Base-by-base conservation (phyloP, 1,140 invertebrate genomes). In the Stegodyphus dumicola region DNA sequence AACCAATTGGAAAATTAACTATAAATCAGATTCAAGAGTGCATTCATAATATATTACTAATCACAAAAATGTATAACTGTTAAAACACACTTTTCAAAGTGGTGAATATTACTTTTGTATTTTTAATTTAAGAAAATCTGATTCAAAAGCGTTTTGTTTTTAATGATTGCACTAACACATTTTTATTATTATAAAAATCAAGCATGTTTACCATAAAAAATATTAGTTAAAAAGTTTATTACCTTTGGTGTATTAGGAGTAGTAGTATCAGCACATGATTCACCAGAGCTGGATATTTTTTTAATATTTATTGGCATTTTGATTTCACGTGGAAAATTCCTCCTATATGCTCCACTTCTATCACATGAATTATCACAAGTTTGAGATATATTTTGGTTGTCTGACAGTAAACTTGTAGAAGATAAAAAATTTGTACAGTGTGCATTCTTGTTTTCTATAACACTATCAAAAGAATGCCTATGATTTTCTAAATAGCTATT, bases 251-350 rank as follows among this genome's bases (percentile, higher is more conserved):
- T 87, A 53, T 87, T 86, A 9, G 88, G 87, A 5, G 86, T 81
- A 76, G 83, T 87, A 7, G 87, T 88, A 54, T 89, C 88, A 15
- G 73, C 87, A 17, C 89, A 89, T 15, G 90, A 90, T 88, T 91
- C 87, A 88, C 88, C 89, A 33, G 90, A 90, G 71, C 90, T 90
- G 54, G 89, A 88, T 70, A 64, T 67, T n/a, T 66, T 71, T 52
- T 77, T 67, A 18, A 77, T 75, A 48, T 77, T 83, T 13, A 54
- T 79, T 76, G 78, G 88, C 83, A 86, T 86, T 88, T 64, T 91
- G 91, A 86, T 92, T 92, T 89, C 93, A 93, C n/a, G 86, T 87
- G 13, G 88, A 85, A 73, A 15, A n/a, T 48, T n/a, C 0, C 71
- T 52, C 18, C 7, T 3, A 17, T 33, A 33, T 33, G 33, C n/a